Percentiles rank a stretch among this genome's conserved stretches.
Evolutionary conservation across 2,797 vertebrate genomes (phyloP).

Genomic region (Syndactyla subalaris): DNA sequence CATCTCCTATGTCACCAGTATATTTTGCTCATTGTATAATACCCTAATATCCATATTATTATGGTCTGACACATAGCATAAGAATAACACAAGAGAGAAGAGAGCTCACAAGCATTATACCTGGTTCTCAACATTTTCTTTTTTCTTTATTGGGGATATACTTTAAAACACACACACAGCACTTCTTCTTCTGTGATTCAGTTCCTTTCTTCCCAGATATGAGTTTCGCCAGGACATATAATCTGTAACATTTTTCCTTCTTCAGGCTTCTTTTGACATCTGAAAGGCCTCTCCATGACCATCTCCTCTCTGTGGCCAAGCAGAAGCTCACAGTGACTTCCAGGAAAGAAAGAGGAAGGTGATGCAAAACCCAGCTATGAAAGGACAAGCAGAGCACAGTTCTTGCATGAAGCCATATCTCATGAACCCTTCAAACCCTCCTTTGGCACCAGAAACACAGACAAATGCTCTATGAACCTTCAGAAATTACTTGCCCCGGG

Average conservation of each 20-base stretch:
- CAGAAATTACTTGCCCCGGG: neutral
- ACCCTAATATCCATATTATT: neutral
- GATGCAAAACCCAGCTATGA: neutral
- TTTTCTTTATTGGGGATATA: neutral
- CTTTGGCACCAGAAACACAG: neutral
- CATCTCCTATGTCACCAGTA: neutral
- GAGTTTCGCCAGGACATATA: neutral
- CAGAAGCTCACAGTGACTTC: neutral
- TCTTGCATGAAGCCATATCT: neutral
- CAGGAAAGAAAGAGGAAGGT: neutral
- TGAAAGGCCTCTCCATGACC: neutral
- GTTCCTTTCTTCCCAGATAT: neutral
- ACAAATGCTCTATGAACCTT: neutral
- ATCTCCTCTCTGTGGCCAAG: neutral
- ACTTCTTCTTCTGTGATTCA: neutral
- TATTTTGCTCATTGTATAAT: neutral
- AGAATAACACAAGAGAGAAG: neutral
- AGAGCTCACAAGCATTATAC: neutral
- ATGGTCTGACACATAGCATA: neutral
- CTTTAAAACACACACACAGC: neutral
- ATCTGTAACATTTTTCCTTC: neutral
- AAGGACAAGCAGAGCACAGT: neutral
- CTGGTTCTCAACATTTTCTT: neutral
- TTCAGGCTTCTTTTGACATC: neutral
- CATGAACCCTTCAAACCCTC: fast-evolving